Percentiles rank a stretch among this genome's conserved stretches.
Conservation (phyloP, 2,888 invertebrate species). For the Chymomyza procnemis region DNA sequence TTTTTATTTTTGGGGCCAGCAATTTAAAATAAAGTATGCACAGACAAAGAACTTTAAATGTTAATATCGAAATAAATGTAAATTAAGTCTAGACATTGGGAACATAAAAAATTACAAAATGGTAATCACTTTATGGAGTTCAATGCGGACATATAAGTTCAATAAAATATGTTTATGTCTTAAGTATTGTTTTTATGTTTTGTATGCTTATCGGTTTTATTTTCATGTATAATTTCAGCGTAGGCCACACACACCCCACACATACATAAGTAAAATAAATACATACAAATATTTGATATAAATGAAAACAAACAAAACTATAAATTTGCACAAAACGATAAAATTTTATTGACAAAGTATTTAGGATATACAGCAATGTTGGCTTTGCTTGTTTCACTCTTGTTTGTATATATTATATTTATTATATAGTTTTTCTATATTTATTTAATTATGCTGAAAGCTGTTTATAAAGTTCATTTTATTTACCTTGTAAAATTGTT, state of each 20-base stretch:
- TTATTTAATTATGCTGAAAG: slow-evolving; percentile 60
- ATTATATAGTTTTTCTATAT: background rate
- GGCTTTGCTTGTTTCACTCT: slow-evolving; percentile 28
- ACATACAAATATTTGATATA: background rate
- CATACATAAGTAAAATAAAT: background rate
- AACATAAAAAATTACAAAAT: background rate
- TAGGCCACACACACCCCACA: too few relatives aligned
- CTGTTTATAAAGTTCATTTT: background rate
- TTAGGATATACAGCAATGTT: slow-evolving; percentile 51
- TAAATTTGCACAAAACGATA: slow-evolving; percentile 58
- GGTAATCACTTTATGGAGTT: too few relatives aligned
- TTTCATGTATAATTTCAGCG: background rate
- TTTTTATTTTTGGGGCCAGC: background rate
- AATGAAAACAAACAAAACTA: slow-evolving; percentile 73
- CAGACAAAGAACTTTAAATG: background rate
- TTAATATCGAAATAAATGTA: background rate
- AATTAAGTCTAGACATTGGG: background rate
- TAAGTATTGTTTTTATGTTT: background rate
- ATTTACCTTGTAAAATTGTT: too few relatives aligned
- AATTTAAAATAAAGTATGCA: background rate
- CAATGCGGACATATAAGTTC: background rate
- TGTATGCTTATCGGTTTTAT: background rate
- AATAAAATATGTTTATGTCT: background rate
- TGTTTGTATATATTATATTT: slow-evolving; percentile 27
- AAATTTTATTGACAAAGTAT: slow-evolving; percentile 62